phyloP scores from a whole-genome alignment of 2,797 vertebrate species.

The Antrozous pallidus region DNA sequence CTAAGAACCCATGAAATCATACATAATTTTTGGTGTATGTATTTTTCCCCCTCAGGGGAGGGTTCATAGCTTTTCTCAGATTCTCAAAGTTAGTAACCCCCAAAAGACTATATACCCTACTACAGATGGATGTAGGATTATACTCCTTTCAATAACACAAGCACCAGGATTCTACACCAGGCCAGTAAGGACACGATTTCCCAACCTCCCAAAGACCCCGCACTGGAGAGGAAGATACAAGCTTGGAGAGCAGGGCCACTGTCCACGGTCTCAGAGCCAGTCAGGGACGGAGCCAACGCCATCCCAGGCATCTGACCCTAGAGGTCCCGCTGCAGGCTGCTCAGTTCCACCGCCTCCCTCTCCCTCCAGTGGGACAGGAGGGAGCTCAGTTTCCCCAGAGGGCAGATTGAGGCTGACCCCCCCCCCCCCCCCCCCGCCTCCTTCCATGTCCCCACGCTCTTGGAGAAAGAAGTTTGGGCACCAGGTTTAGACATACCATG shows the following conservation, averaged over 20 bases:
- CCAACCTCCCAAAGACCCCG: not conserved
- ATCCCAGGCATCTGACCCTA: not conserved
- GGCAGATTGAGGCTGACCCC: not conserved
- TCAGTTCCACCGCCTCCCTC: accelerated
- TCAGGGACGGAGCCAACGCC: not conserved
- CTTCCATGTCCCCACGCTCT: not conserved
- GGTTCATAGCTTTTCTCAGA: not conserved
- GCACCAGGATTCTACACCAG: not conserved
- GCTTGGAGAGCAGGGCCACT: not conserved
- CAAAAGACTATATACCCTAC: not conserved
- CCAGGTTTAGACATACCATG: not conserved
- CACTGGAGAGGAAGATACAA: not conserved
- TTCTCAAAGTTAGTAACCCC: not conserved
- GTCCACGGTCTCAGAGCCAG: not conserved
- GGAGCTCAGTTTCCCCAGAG: not conserved
- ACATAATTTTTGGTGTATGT: not conserved
- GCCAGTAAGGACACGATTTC: not conserved
- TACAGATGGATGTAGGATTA: not conserved
- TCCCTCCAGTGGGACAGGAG: not conserved
- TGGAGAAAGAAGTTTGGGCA: not conserved
- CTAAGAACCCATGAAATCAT: not conserved
- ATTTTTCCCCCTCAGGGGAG: not conserved
- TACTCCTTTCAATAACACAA: not conserved
- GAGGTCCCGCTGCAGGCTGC: not conserved
- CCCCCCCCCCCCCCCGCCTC: too few relatives aligned